A percentile compares a stretch with the other conserved stretches of the same genome.
These are phyloP conservation scores for Anisognathus igniventris DNA, from an alignment of 2,797 vertebrate species.

Conservation along the genomic window DNA sequence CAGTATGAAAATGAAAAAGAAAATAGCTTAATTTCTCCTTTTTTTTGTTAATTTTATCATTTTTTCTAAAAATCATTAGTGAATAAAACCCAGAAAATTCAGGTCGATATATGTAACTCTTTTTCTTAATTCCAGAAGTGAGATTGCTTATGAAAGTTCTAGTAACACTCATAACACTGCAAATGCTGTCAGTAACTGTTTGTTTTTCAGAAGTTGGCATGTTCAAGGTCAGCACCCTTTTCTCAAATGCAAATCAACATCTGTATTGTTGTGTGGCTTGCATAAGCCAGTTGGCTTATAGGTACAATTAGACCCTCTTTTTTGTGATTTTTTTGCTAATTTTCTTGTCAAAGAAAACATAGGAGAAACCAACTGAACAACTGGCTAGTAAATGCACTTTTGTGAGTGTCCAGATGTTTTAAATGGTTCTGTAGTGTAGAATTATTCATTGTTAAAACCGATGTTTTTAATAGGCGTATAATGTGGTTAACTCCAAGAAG, in stretches of 20 bases:
- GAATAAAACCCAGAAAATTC: neutral
- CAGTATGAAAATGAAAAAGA: neutral
- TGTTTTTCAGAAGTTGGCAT: neutral
- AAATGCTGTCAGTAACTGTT: neutral
- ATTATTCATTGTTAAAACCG: neutral
- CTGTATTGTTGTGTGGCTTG: neutral
- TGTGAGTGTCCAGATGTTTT: neutral
- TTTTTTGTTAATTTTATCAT: neutral
- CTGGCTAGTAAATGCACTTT: neutral
- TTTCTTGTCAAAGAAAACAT: neutral
- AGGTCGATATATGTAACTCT: neutral
- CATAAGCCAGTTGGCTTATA: neutral
- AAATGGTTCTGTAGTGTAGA: neutral
- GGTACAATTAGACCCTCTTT: neutral
- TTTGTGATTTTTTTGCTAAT: neutral
- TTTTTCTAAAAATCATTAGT: neutral
- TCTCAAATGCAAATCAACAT: neutral
- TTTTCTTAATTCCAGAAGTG: neutral
- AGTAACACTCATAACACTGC: neutral
- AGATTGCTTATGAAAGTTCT: neutral
- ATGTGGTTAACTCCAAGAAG: neutral
- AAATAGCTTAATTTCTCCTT: neutral
- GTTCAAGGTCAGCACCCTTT: neutral
- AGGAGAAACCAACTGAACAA: neutral
- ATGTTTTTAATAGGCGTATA: rapidly evolving